A percentile compares a stretch with the other conserved stretches of the same genome.
phyloP scores from a whole-genome alignment of 2,888 invertebrate genomes.

The Tillus elongatus region DNA sequence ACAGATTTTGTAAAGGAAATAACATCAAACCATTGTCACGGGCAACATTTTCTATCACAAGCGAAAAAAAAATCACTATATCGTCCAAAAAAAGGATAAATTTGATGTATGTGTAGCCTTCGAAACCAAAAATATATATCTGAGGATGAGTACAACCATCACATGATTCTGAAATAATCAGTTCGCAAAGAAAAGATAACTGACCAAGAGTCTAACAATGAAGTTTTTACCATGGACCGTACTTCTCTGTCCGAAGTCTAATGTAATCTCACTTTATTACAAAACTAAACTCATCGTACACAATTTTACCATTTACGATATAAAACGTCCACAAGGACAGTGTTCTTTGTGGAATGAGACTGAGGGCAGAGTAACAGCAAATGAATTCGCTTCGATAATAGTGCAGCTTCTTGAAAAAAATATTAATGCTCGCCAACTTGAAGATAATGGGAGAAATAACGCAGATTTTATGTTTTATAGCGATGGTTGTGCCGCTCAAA shows the following conservation, averaged over 20 bases:
- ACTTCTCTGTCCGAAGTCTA: slow-evolving; percentile 14
- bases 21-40: not conserved
- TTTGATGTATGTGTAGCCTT: slow-evolving; percentile 8
- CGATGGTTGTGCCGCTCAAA: slow-evolving; percentile 10
- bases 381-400: slow-evolving; percentile 13
- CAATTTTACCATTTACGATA: slow-evolving; percentile 16
- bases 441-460: not conserved
- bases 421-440: not conserved
- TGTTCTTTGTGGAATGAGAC: slow-evolving; percentile 19
- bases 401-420: not conserved
- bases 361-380: slow-evolving; percentile 14
- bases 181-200: slow-evolving; percentile 14
- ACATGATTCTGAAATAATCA: slow-evolving; percentile 11
- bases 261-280: slow-evolving; percentile 15
- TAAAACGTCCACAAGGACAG: slow-evolving; percentile 13
- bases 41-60: not conserved
- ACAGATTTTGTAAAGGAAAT: not conserved
- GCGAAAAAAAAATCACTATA: slow-evolving; percentile 5
- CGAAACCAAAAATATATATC: slow-evolving; percentile 13
- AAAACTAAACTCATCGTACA: slow-evolving; percentile 17
- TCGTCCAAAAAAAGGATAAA: slow-evolving; percentile 8
- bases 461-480: slow-evolving; percentile 6
- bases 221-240: slow-evolving; percentile 17
- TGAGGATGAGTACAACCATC: slow-evolving; percentile 12
- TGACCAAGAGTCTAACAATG: slow-evolving; percentile 8